Evolutionary conservation across 2,797 vertebrate species (phyloP), one percentile per base, ranked within the genome.

Genomic region (Pseudochromis fuscus): DNA sequence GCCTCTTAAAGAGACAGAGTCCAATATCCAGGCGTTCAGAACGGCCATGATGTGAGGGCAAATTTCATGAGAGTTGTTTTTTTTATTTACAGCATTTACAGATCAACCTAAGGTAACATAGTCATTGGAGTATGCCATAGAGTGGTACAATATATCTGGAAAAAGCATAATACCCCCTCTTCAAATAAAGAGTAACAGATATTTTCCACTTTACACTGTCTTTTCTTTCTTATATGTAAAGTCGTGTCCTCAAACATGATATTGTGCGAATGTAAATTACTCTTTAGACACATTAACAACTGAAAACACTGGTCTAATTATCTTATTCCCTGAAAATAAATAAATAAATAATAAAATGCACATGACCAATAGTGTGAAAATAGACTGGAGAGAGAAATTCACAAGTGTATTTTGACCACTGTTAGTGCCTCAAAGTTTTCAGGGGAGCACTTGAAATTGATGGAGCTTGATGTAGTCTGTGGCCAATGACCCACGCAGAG

Each of bases 401-500:
- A 44, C 67, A 7, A 2, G 18, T 46, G 6, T 19, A 30, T 70
- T 53, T 70, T 49, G 8, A 51, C 24, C 37, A n/a, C 21, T 45
- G 60, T 49, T 23, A 19, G 9, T 55, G 30, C 33, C 38, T 82
- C 12, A 35, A 64, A 51, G 24, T 77, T 84, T 88, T 80, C 45
- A 46, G 53, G n/a, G 21, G 28, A 78, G 38, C 27, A 23, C 38
- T 77, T 79, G 55, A 45, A 60, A 55, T 59, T 79, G 81, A 88
- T 75, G 69, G 60, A 61, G 62, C 57, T 55, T 66, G 78, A 71
- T 84, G 68, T 21, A 66, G 67, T 81, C 66, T 69, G 73, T 76
- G 74, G 60, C 67, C 84, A 81, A 64, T 86, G 89, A 89, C 80
- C 88, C 86, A 75, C 25, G 23, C 69, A 51, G 56, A 62, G 55